A percentile compares a stretch with the other conserved stretches of the same genome.
Conservation (phyloP, 2,113 vertebrate genomes). For the Sinocyclocheilus grahami region DNA sequence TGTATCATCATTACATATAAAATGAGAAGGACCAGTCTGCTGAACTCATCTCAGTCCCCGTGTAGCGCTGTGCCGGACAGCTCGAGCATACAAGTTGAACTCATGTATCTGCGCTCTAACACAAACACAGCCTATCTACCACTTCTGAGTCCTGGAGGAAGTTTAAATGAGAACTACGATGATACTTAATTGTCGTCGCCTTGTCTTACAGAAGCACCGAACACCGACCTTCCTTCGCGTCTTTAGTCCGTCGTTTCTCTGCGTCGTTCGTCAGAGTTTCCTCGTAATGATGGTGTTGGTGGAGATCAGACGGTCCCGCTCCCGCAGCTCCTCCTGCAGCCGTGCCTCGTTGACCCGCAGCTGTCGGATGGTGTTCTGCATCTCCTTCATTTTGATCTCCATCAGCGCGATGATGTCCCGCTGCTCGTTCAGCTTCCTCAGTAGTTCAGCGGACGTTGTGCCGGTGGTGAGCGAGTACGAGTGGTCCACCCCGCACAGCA, state of each 20-base stretch:
- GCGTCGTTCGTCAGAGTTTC: constrained; percentile 71
- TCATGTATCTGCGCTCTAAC: background rate
- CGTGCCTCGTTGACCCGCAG: constrained; percentile 90
- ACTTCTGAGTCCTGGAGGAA: constrained; percentile 14
- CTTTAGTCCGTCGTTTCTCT: background rate
- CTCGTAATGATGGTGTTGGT: constrained; percentile 78
- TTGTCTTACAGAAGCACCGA: constrained; percentile 19
- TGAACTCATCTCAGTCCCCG: background rate
- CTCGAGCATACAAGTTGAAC: background rate
- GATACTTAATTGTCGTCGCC: constrained; percentile 38
- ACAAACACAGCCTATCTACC: constrained; percentile 3
- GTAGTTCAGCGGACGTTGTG: constrained; percentile 92
- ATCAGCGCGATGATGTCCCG: constrained; percentile 96
- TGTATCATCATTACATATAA: constrained; percentile 20
- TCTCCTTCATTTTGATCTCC: constrained; percentile 99
- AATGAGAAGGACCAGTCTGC: constrained; percentile 16
- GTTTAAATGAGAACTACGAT: constrained; percentile 35
- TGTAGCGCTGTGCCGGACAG: constrained; percentile 30
- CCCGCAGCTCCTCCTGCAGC: constrained; percentile 90
- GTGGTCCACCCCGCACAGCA: constrained; percentile 81
- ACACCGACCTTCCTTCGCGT: background rate
- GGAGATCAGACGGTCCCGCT: constrained; percentile 87
- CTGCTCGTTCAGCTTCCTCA: constrained; percentile 95
- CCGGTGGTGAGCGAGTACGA: constrained; percentile 94
- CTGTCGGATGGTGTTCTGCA: constrained; percentile 95